Base-by-base conservation (phyloP, 2,113 vertebrate genomes). In the Beaufortia kweichowensis region DNA sequence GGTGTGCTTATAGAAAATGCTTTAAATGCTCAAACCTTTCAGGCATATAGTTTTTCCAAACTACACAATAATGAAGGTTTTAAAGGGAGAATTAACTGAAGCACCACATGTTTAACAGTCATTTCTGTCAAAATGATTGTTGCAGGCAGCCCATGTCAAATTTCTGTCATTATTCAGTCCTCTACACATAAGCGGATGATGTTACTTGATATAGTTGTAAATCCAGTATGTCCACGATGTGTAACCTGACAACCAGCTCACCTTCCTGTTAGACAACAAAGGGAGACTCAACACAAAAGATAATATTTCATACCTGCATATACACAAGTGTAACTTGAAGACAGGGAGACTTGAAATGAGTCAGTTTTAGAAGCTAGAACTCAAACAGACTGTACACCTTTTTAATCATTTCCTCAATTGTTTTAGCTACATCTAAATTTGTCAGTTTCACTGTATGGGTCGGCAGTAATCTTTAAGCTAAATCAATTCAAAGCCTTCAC, bases 401-500 rank as follows among this genome's bases (percentile, higher is more conserved):
- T 61, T 50, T 26, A n/a, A 56, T 53, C 21, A 69, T 66, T 59
- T 57, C 9, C 29, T 3, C 19, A 19, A 24, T 66, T 59, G 62
- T 68, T 75, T 50, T 35, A 31, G 14, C 39, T 56, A 21, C 23
- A 73, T 57, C 74, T 79, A 69, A 75, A 79, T 83, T 70, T 69
- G 53, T 78, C 75, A 64, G 53, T 73, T 60, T 75, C 70, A 86
- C 81, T 86, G 86, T 85, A 83, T 90, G 85, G 87, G 86, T 86
- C 87, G 85, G 75, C 82, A 76, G 64, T 81, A 85, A 89, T 89
- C 83, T 87, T 88, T 86, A 76, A 65, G 71, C 74, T 33, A 86
- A 89, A 88, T 91, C 87, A 87, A 84, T 89, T 35, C 31, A 75
- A 56, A 81, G 75, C 67, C 12, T 60, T 66, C 26, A 23, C 62